These are phyloP conservation scores for Phenacoccus solenopsis DNA, from an alignment of 1,140 invertebrate species.

Conservation along the genomic window DNA sequence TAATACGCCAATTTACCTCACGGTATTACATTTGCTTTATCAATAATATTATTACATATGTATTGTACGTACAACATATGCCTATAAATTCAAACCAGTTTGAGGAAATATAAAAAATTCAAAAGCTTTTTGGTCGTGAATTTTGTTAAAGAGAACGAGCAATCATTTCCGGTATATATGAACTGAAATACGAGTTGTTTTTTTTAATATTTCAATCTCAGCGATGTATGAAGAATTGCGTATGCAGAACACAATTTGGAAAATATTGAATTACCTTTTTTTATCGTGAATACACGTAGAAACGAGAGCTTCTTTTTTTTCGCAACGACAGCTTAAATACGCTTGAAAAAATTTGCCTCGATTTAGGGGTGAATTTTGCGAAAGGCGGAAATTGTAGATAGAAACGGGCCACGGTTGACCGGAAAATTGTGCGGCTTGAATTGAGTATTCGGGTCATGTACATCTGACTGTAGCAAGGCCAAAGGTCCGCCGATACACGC, in stretches of 20 bases:
- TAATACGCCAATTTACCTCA: too few relatives aligned
- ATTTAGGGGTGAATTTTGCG: neutral
- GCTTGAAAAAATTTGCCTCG: slow-evolving; percentile 5
- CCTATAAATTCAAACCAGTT: too few relatives aligned
- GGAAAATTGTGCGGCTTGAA: slow-evolving; percentile 6
- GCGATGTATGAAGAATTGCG: neutral
- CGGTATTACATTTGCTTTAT: too few relatives aligned
- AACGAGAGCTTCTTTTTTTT: neutral
- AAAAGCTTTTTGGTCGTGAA: neutral
- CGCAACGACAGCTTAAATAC: slow-evolving; percentile 14
- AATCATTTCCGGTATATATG: too few relatives aligned
- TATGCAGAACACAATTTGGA: slow-evolving; percentile 10
- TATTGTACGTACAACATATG: too few relatives aligned
- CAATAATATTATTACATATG: too few relatives aligned
- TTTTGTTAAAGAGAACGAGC: neutral
- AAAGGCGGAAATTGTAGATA: slow-evolving; percentile 14
- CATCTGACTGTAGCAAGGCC: neutral
- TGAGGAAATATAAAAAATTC: slow-evolving; percentile 4
- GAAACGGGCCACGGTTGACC: slow-evolving; percentile 9
- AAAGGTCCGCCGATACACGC: neutral
- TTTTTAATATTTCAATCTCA: neutral
- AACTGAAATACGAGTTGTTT: neutral
- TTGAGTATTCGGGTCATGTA: slow-evolving; percentile 15
- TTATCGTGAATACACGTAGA: neutral
- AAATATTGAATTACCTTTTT: slow-evolving; percentile 12